phyloP scores from a whole-genome alignment of 2,888 invertebrate genomes.

The Teinopalpus imperialis region DNA sequence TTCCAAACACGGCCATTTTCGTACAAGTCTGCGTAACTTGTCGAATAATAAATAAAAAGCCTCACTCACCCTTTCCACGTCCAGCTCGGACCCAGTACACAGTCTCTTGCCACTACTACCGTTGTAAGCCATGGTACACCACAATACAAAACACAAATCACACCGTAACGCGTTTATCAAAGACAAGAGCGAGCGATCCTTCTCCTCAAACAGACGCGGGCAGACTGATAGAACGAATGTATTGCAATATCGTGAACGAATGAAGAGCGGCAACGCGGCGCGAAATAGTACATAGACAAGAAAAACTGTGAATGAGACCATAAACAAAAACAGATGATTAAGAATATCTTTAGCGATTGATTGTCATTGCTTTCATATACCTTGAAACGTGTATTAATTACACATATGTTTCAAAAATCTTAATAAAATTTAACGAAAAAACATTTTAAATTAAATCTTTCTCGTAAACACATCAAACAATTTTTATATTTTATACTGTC shows the following conservation, averaged over 20 bases:
- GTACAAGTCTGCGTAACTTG: constrained; percentile 51
- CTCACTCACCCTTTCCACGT: constrained; percentile 76
- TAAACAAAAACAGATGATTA: constrained; percentile 1
- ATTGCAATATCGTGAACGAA: constrained; percentile 36
- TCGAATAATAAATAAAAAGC: constrained; percentile 41
- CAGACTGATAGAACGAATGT: constrained; percentile 67
- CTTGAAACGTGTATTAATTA: no score
- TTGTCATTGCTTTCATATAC: no score
- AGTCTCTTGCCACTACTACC: constrained; percentile 84
- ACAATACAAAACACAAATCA: constrained; percentile 82
- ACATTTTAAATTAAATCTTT: no score
- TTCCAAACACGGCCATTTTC: constrained; percentile 79
- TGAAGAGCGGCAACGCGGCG: constrained; percentile 33
- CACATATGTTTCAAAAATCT: no score
- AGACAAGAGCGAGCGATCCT: constrained; percentile 51
- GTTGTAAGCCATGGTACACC: constrained; percentile 87
- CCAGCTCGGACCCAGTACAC: constrained; percentile 75
- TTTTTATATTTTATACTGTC: no score
- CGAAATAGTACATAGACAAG: constrained; percentile 29
- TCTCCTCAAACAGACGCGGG: constrained; percentile 53
- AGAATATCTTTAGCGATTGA: constrained; percentile 6
- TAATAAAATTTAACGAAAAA: no score
- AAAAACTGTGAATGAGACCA: constrained; percentile 10
- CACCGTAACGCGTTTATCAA: constrained; percentile 68
- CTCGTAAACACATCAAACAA: no score